Evolutionary conservation across 2,113 vertebrate genomes (phyloP).

Genomic region (Tichodroma muraria): DNA sequence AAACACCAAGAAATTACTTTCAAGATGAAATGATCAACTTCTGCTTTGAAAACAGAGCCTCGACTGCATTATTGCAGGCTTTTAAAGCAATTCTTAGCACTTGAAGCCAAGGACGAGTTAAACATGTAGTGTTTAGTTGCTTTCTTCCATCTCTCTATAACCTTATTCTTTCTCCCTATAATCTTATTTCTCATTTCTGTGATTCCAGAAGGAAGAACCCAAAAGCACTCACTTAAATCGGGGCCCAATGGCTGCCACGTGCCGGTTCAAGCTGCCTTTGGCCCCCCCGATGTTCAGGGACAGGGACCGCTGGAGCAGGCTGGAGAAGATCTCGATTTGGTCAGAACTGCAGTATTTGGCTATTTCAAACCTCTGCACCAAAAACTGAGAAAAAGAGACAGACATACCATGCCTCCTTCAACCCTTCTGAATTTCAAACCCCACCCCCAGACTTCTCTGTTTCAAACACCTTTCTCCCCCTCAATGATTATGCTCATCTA

Average conservation of each 20-base stretch:
- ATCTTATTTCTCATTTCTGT: not conserved
- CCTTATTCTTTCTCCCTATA: not conserved
- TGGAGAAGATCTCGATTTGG: slow-evolving; percentile 95
- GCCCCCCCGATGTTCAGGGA: slow-evolving; percentile 86
- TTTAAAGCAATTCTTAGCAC: not conserved
- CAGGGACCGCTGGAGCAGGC: slow-evolving; percentile 88
- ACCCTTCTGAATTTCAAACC: not conserved
- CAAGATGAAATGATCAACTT: not conserved
- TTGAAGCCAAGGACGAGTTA: not conserved
- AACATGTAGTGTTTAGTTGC: not conserved
- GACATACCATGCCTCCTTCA: not conserved
- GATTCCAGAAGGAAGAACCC: not conserved
- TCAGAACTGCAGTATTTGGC: slow-evolving; percentile 97
- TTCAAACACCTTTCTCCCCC: not conserved
- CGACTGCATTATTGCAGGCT: not conserved
- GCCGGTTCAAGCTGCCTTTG: slow-evolving; percentile 86
- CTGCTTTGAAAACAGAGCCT: not conserved
- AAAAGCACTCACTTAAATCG: slow-evolving; percentile 83
- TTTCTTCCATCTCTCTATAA: not conserved
- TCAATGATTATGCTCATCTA: not conserved
- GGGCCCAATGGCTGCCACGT: slow-evolving; percentile 91
- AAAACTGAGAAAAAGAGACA: slow-evolving; percentile 74
- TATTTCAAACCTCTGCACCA: slow-evolving; percentile 95
- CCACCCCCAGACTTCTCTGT: not conserved
- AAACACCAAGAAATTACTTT: not conserved